Percentiles rank a stretch among this genome's conserved stretches.
Conservation (phyloP, 2,797 vertebrate genomes). For the Acipenser transmontanus region DNA sequence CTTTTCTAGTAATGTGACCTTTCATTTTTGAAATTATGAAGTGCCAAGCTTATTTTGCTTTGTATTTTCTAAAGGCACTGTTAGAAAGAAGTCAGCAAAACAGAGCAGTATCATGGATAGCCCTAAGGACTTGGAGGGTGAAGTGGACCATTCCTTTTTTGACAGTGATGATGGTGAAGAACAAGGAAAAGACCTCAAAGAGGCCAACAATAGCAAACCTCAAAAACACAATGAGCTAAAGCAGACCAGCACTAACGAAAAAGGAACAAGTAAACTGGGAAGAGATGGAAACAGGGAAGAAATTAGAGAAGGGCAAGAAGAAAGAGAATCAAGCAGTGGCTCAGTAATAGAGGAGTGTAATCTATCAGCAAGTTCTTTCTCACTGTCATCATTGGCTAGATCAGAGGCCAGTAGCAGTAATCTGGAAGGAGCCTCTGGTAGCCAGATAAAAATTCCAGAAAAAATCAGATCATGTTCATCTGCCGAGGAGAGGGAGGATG, state of each 20-base stretch:
- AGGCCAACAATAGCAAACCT: not conserved
- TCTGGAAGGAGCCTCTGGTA: slow-evolving; percentile 30
- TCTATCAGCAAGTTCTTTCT: slow-evolving; percentile 19
- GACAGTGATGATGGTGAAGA: slow-evolving; percentile 78
- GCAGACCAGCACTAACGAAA: slow-evolving; percentile 8
- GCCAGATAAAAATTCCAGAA: slow-evolving; percentile 34
- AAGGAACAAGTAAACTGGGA: slow-evolving; percentile 23
- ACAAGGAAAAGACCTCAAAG: too few relatives aligned
- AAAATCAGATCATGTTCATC: slow-evolving; percentile 45
- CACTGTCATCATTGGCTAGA: slow-evolving; percentile 23
- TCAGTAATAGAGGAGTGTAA: slow-evolving; percentile 11
- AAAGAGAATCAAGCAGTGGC: slow-evolving; percentile 19
- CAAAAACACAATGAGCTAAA: too few relatives aligned
- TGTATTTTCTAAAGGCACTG: too few relatives aligned
- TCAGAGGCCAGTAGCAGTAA: slow-evolving; percentile 26
- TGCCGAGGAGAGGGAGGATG: slow-evolving; percentile 47
- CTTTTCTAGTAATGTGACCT: too few relatives aligned
- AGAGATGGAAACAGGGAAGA: not conserved
- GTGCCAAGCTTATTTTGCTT: too few relatives aligned
- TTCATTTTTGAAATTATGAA: too few relatives aligned
- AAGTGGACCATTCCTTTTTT: slow-evolving; percentile 93
- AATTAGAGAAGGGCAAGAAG: slow-evolving; percentile 28
- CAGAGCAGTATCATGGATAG: slow-evolving; percentile 58
- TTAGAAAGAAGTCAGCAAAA: too few relatives aligned
- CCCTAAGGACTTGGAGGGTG: slow-evolving; percentile 72